These are phyloP conservation scores for Vulpes ferrilata DNA, from an alignment of 2,113 vertebrate genomes.

Conservation along the genomic window DNA sequence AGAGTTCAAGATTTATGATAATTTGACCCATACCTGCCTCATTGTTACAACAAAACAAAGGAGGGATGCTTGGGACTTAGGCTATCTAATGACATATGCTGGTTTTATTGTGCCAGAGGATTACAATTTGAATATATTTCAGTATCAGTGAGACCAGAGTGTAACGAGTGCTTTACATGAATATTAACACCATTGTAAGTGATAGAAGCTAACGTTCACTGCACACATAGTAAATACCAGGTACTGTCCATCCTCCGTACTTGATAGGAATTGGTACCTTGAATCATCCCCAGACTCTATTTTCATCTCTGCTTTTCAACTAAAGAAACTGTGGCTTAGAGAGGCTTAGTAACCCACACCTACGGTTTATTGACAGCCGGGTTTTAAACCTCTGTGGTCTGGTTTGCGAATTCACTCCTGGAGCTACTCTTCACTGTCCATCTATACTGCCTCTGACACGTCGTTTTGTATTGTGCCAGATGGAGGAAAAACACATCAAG, in stretches of 20 bases:
- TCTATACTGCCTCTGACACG: accelerated
- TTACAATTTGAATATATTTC: neutral
- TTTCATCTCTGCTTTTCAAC: no score
- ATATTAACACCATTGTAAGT: accelerated
- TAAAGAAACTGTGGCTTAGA: neutral
- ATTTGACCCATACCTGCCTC: neutral
- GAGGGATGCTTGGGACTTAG: neutral
- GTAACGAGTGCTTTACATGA: neutral
- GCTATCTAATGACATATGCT: neutral
- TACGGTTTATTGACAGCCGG: neutral
- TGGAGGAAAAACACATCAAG: neutral
- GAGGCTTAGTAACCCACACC: neutral
- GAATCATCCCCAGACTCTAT: neutral
- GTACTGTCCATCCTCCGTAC: neutral
- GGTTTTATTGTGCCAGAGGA: neutral
- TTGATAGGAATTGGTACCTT: neutral
- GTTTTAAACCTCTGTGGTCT: neutral
- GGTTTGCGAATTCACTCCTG: neutral
- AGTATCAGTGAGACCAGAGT: neutral
- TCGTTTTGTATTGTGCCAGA: neutral
- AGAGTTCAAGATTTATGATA: neutral
- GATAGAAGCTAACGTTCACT: neutral
- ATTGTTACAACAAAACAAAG: neutral
- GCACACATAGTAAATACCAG: accelerated
- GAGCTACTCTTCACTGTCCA: neutral